A percentile compares a stretch with the other conserved stretches of the same genome.
Evolutionary conservation across 2,888 invertebrate species (phyloP).

Genomic region (Lottia gigantea): DNA sequence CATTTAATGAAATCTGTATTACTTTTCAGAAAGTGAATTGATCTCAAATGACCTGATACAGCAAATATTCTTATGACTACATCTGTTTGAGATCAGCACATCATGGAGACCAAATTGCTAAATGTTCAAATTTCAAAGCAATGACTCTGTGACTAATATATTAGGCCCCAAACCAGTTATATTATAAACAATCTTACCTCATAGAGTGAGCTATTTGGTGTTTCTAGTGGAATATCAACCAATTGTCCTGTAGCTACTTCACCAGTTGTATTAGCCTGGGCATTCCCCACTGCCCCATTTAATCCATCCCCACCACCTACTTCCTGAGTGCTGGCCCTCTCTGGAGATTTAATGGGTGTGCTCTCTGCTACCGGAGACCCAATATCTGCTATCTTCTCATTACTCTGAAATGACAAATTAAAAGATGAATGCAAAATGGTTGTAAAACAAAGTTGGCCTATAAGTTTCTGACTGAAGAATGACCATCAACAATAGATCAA

Average conservation of each 20-base stretch:
- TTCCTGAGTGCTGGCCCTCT: conserved; percentile 22
- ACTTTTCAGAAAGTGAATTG: too few relatives aligned
- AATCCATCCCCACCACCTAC: conserved; percentile 29
- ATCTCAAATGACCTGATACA: too few relatives aligned
- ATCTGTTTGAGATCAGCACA: too few relatives aligned
- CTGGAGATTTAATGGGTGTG: conserved; percentile 44
- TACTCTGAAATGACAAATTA: conserved; percentile 30
- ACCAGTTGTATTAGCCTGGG: conserved; percentile 20
- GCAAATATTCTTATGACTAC: too few relatives aligned
- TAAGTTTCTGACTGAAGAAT: too few relatives aligned
- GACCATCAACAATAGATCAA: too few relatives aligned
- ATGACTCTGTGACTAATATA: too few relatives aligned
- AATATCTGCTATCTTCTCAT: conserved; percentile 29
- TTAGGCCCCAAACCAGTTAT: too few relatives aligned
- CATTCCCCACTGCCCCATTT: conserved; percentile 28
- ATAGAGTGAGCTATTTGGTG: conserved; percentile 33
- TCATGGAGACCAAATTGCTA: too few relatives aligned
- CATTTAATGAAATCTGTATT: too few relatives aligned
- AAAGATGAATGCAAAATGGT: neutral
- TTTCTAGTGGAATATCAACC: conserved; percentile 54
- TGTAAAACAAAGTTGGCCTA: too few relatives aligned
- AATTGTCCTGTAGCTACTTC: conserved; percentile 49
- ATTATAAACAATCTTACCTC: conserved; percentile 22
- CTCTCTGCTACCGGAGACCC: conserved; percentile 49
- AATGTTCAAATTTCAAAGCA: too few relatives aligned